Evolutionary conservation across 2,797 vertebrate species (phyloP).

Genomic region (Austrolebias charrua): DNA sequence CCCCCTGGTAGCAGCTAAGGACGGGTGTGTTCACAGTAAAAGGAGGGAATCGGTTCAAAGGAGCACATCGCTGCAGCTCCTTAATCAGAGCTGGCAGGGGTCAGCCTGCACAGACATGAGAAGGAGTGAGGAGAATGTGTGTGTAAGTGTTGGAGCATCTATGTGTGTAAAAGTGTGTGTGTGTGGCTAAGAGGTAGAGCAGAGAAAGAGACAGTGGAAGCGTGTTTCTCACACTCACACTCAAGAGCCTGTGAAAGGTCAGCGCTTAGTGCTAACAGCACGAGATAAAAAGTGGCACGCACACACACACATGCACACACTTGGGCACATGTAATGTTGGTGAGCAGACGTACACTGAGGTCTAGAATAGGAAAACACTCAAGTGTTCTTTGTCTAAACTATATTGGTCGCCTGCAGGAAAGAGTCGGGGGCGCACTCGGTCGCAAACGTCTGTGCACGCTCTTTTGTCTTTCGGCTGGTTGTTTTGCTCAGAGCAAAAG

Average conservation of each 20-base stretch:
- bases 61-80: slow-evolving; percentile 92
- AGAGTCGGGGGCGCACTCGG: slow-evolving; percentile 12
- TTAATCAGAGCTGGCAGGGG: slow-evolving; percentile 92
- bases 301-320: slow-evolving; percentile 20
- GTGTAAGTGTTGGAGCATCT: slow-evolving; percentile 21
- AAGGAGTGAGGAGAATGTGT: slow-evolving; percentile 50
- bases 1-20: slow-evolving; percentile 87
- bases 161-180: slow-evolving; percentile 31
- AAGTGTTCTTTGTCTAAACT: slow-evolving; percentile 46
- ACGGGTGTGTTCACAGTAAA: slow-evolving; percentile 88
- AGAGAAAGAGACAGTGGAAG: slow-evolving; percentile 83
- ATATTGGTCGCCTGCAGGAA: slow-evolving; percentile 37
- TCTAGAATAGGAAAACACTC: slow-evolving; percentile 68
- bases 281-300: slow-evolving; percentile 61
- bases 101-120: slow-evolving; percentile 82
- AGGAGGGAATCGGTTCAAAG: slow-evolving; percentile 89
- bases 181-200: slow-evolving; percentile 69
- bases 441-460: neutral
- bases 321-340: slow-evolving; percentile 27
- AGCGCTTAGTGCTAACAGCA: slow-evolving; percentile 77
- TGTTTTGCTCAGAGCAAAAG: slow-evolving; percentile 36
- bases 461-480: slow-evolving; percentile 26
- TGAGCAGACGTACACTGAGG: slow-evolving; percentile 51
- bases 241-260: slow-evolving; percentile 90
- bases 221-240: slow-evolving; percentile 90